Evolutionary conservation across 2,888 invertebrate species (phyloP), one percentile per base, ranked within the genome.

Genomic region (Chironomus tentans): DNA sequence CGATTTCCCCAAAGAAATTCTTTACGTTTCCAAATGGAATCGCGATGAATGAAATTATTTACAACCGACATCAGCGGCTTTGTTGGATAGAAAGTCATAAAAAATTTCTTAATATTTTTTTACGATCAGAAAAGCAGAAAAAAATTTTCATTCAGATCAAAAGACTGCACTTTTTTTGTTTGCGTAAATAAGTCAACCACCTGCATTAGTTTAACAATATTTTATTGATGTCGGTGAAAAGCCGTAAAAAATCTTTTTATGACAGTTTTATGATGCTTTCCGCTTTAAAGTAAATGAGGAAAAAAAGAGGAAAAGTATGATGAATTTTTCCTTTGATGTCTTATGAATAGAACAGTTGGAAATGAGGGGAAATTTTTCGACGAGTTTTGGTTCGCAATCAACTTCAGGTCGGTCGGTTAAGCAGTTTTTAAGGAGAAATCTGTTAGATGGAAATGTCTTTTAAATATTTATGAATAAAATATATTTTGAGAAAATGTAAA

Each of bases 141-240:
- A 12, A 65, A 65, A 21, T 7, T 18, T 62, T 65, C 21, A 21
- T 65, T 65, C 21, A 24, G 5, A 56, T 56, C n/a, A 15, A 15
- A 15, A n/a, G 5, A 56, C 56, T 24, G 65, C 65, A 65, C 65
- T 24, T 65, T 62, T 15, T 65, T 65, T 10, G 24, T 71, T 21
- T 28, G 38, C 38, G 46, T 56, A 71, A 56, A 24, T 13, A 56
- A 71, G 61, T 28, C 50, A 71, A 71, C 71, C 71, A 71, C 71
- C 71, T 71, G 71, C 71, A 71, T 71, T 71, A 71, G 71, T 61
- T 71, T 56, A 38, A 22, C 61, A 71, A 24, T 71, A 13, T 70
- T 69, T 70, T 70, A 70, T 70, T 61, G 65, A 61, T n/a, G 71
- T 71, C 56, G 46, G 50, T 56, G 38, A 71, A 71, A 56, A 71